These are phyloP conservation scores for Camelus bactrianus DNA, from an alignment of 2,113 vertebrate species.

Conservation along the genomic window DNA sequence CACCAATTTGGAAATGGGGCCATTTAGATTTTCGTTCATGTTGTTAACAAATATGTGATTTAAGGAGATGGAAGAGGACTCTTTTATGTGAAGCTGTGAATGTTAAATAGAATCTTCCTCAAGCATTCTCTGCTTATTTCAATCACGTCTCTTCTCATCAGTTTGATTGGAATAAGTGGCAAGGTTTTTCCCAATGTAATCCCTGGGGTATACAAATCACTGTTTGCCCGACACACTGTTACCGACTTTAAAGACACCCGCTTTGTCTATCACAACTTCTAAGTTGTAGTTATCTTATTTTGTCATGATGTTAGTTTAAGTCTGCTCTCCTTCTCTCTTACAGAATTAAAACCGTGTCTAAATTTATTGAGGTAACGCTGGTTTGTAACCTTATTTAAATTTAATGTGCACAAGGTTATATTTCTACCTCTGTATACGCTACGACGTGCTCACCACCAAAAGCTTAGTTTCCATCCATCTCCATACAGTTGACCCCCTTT, in stretches of 20 bases:
- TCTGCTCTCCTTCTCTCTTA: neutral
- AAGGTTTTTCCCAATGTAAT: slow-evolving; percentile 10
- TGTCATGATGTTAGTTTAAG: slow-evolving; percentile 20
- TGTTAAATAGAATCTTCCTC: slow-evolving; percentile 66
- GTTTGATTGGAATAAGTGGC: slow-evolving; percentile 65
- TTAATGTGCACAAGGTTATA: neutral
- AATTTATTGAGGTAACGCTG: neutral
- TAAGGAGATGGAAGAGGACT: slow-evolving; percentile 21
- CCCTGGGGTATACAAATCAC: slow-evolving; percentile 40
- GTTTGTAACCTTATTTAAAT: neutral
- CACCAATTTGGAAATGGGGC: neutral
- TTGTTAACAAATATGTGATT: slow-evolving; percentile 62
- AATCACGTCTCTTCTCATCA: slow-evolving; percentile 66
- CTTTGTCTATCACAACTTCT: neutral
- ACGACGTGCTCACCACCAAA: neutral
- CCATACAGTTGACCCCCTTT: neutral
- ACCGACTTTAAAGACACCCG: neutral
- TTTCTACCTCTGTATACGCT: neutral
- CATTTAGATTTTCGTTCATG: slow-evolving; percentile 35
- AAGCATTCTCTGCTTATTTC: slow-evolving; percentile 64
- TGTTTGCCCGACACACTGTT: slow-evolving; percentile 23
- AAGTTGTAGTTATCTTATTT: slow-evolving; percentile 36
- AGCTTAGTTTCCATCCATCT: neutral
- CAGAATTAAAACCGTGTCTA: neutral
- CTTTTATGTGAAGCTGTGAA: slow-evolving; percentile 56